These are phyloP conservation scores for Zaprionus vittiger DNA, from an alignment of 1,140 invertebrate genomes.

Conservation along the genomic window DNA sequence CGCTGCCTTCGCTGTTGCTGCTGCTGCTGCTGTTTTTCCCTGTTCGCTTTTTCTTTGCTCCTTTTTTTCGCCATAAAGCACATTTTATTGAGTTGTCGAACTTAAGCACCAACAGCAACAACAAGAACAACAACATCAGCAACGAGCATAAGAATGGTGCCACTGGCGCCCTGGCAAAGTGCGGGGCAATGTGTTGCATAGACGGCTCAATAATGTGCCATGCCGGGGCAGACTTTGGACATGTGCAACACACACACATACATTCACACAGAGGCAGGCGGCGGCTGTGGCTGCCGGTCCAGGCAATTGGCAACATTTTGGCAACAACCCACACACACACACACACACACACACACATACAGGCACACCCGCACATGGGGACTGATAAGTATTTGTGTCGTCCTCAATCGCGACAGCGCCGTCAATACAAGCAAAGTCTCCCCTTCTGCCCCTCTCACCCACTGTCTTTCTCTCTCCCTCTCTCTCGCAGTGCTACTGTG, in stretches of 20 bases:
- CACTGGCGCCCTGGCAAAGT: conserved; percentile 34
- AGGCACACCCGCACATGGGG: conserved; percentile 26
- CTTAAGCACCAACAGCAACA: conserved; percentile 69
- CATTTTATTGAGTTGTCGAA: conserved; percentile 84
- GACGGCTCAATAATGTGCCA: conserved; percentile 77
- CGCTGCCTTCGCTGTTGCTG: conserved; percentile 2
- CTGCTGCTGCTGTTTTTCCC: conserved; percentile 46
- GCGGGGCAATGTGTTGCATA: conserved; percentile 79
- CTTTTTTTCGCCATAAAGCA: conserved; percentile 77
- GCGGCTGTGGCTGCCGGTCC: conserved; percentile 15
- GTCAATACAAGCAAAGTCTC: conserved; percentile 13
- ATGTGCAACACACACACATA: conserved; percentile 59
- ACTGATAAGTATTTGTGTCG: conserved; percentile 69
- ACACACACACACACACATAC: conserved; percentile 26
- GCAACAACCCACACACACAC: conserved; percentile 44
- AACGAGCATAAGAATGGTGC: conserved; percentile 10
- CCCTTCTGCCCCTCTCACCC: background rate
- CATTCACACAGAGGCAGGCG: background rate
- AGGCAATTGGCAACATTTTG: conserved; percentile 76
- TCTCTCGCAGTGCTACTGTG: background rate
- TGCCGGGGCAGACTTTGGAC: conserved; percentile 44
- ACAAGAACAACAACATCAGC: background rate
- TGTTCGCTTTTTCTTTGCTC: conserved; percentile 20
- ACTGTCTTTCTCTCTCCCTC: background rate
- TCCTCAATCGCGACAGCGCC: conserved; percentile 50